Evolutionary conservation across 2,888 invertebrate genomes (phyloP), one percentile per base, ranked within the genome.

Genomic region (Mechanitis mazaeus): DNA sequence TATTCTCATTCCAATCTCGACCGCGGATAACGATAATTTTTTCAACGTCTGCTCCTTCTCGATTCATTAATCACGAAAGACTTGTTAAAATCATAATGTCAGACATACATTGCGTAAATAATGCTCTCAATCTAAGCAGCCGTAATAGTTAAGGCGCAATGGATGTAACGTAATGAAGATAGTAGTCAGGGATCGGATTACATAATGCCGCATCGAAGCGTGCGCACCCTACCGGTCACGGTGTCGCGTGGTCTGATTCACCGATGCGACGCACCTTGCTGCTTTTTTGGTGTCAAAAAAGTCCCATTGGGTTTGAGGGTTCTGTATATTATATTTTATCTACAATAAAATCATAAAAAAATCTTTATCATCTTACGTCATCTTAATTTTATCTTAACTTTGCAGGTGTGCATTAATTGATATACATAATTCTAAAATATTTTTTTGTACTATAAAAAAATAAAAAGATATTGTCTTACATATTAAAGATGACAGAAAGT

Each of bases 221-320:
- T 76, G 76, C 74, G 77, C 79, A 80, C 80, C 81, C 75, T 75
- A 68, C 68, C 69, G 69, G 87, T 87, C 87, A 87, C 86, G 88
- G 81, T 83, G 84, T 85, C 89, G 87, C 87, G 89, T 87, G 85
- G 75, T 78, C 77, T 66, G 80, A 86, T 86, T 85, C 77, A 78
- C 76, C 73, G 71, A 77, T 83, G 79, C 77, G 78, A 68, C 75
- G 89, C 87, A 87, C 89, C 87, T 87, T 87, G 85, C 84, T 65
- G 61, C 81, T 71, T 77, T 79, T 76, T 74, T 69, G 68, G 58
- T 59, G 57, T 64, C 67, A 70, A 76, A 79, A 77, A 74, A 69
- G 58, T 54, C 50, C 45, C 20, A 61, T 59, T 56, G 58, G 20
- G 59, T 61, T 45, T 55, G 42, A 70, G 72, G 80, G 82, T 82